Evolutionary conservation across 2,113 vertebrate species (phyloP).

Genomic region (Thalassarche chlororhynchos): DNA sequence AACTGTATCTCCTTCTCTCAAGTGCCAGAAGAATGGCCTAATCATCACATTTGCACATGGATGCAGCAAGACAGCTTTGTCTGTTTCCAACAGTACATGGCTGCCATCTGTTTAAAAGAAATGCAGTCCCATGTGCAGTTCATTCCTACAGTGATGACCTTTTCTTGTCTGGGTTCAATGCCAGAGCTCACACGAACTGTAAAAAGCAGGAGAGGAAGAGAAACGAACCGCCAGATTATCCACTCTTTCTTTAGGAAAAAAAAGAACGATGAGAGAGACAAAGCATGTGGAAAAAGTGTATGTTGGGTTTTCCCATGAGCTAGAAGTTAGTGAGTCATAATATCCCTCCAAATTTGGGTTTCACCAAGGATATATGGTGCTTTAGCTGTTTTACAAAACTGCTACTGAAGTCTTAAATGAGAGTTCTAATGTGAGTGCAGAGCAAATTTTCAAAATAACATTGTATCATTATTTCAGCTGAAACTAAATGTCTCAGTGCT

Average conservation of each 20-base stretch:
- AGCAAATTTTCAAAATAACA: neutral
- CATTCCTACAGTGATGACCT: neutral
- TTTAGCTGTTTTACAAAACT: neutral
- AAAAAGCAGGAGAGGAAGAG: neutral
- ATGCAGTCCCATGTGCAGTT: neutral
- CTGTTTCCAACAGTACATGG: neutral
- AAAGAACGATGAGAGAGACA: fast-evolving
- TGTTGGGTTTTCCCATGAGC: neutral
- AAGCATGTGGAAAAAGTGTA: fast-evolving
- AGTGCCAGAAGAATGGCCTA: neutral
- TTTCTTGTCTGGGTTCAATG: neutral
- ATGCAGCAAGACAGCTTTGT: neutral
- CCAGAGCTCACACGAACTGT: neutral
- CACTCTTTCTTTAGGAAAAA: neutral
- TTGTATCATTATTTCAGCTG: neutral
- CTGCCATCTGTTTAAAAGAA: neutral
- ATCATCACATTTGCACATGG: neutral
- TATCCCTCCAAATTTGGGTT: neutral
- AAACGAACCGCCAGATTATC: neutral
- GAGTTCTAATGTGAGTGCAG: neutral
- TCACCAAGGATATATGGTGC: neutral
- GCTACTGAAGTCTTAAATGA: neutral
- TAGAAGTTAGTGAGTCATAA: neutral
- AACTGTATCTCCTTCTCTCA: neutral
- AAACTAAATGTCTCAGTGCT: neutral